Evolutionary conservation across 2,797 vertebrate genomes (phyloP).

Genomic region (Microctenopoma lineatum): DNA sequence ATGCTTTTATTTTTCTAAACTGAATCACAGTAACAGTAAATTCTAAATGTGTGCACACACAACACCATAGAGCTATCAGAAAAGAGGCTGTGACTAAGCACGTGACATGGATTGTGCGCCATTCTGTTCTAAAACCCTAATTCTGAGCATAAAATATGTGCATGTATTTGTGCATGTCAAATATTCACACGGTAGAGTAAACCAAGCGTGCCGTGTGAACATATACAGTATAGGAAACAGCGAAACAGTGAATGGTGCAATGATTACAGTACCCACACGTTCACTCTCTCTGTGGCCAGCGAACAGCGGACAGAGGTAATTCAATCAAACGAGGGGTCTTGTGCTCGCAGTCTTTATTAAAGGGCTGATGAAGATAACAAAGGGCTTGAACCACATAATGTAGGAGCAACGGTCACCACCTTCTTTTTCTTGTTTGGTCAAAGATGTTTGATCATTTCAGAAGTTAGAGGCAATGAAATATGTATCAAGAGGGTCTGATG

Average conservation of each 20-base stretch:
- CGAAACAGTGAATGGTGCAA: background rate
- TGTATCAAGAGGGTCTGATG: constrained; percentile 36
- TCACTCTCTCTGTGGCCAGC: background rate
- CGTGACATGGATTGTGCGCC: background rate
- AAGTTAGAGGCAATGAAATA: constrained; percentile 44
- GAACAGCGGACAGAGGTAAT: constrained; percentile 11
- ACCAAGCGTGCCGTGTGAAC: background rate
- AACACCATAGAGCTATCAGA: background rate
- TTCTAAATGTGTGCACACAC: background rate
- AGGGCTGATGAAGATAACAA: background rate
- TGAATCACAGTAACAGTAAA: background rate
- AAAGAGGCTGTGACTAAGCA: no score
- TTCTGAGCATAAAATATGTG: constrained; percentile 7
- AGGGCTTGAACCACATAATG: constrained; percentile 20
- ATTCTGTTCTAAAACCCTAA: constrained; percentile 13
- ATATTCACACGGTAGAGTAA: background rate
- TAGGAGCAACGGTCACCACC: constrained; percentile 14
- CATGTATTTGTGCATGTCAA: background rate
- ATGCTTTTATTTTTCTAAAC: background rate
- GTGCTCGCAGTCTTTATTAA: constrained; percentile 4
- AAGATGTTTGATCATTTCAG: constrained; percentile 15
- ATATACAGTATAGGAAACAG: background rate
- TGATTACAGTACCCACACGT: constrained; percentile 5
- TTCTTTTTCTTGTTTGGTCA: constrained; percentile 19
- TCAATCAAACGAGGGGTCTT: constrained; percentile 25